Base-by-base conservation (phyloP, 2,113 vertebrate genomes). In the Pampusana beccarii region DNA sequence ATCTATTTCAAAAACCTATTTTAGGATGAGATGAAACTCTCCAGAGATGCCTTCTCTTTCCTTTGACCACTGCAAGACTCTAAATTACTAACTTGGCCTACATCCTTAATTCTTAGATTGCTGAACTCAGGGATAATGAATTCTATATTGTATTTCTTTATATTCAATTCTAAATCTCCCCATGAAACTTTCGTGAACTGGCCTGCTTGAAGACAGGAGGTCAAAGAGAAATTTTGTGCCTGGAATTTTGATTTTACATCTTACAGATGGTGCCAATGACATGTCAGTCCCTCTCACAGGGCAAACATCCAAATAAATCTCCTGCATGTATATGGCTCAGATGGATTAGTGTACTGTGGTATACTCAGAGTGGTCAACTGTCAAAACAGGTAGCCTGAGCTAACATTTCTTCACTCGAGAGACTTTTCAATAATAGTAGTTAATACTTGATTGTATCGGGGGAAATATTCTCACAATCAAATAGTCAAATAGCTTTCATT, bases 401-500 rank as follows among this genome's bases (percentile, higher is more conserved):
- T 67, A 86, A 57, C 13, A 36, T 58, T 74, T 81, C 64, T 86
- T 33, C 25, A 23, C 38, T 56, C 70, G 34, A 86, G 85, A 88
- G 15, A 29, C 36, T 86, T 18, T 50, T 94, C 31, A 56, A 33
- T 86, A 83, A 46, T 13, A 11, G 53, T 57, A 33, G 16, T 33
- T 86, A 93, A n/a, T 56, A 72, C 28, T 71, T 61, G 44, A 69
- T 67, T 78, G 11, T 67, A 80, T 78, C 25, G 25, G 20, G 23
- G 50, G 54, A 92, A 87, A 91, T 88, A 87, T 29, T 80, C 65
- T 80, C 2, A 7, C 89, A 96, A 87, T 90, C 67, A 95, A 95
- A 96, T 17, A 83, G 74, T 93, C 96, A 95, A 95, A 88, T 56
- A 80, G 66, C 48, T 90, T 95, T 92, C 92, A 94, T 93, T 88